Conservation (phyloP, 2,113 vertebrate species). For the Hyperopisus bebe region DNA sequence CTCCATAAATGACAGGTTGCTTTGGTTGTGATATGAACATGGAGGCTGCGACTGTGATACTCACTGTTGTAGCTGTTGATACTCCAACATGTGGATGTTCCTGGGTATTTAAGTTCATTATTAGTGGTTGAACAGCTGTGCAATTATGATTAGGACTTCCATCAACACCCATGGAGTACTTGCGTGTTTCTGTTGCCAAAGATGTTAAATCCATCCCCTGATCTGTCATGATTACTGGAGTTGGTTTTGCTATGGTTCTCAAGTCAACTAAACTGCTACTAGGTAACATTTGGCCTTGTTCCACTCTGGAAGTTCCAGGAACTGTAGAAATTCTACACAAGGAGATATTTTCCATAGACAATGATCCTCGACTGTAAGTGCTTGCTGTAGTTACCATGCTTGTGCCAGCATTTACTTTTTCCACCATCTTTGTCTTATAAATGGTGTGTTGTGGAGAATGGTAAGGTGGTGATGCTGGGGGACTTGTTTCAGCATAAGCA, state of each 20-base stretch:
- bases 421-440: slow-evolving; percentile 61
- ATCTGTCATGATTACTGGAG: slow-evolving; percentile 95
- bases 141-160: slow-evolving; percentile 72
- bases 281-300: slow-evolving; percentile 68
- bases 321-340: slow-evolving; percentile 82
- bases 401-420: slow-evolving; percentile 60
- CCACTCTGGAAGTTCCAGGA: slow-evolving; percentile 73
- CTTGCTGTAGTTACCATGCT: slow-evolving; percentile 54
- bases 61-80: slow-evolving; percentile 73
- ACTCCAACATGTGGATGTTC: slow-evolving; percentile 78
- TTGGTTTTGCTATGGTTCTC: slow-evolving; percentile 73
- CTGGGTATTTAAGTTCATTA: slow-evolving; percentile 93
- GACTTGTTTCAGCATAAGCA: slow-evolving; percentile 59
- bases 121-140: slow-evolving; percentile 83
- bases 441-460: slow-evolving; percentile 49
- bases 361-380: slow-evolving; percentile 67
- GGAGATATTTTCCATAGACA: slow-evolving; percentile 83
- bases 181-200: slow-evolving; percentile 80
- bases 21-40: slow-evolving; percentile 82
- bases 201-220: slow-evolving; percentile 97
- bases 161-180: slow-evolving; percentile 81
- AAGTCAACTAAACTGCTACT: slow-evolving; percentile 78
- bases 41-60: slow-evolving; percentile 80
- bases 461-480: slow-evolving; percentile 57
- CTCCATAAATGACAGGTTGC: slow-evolving; percentile 82